phyloP scores from a whole-genome alignment of 2,888 invertebrate genomes.

The Yponomeuta cagnagella region DNA sequence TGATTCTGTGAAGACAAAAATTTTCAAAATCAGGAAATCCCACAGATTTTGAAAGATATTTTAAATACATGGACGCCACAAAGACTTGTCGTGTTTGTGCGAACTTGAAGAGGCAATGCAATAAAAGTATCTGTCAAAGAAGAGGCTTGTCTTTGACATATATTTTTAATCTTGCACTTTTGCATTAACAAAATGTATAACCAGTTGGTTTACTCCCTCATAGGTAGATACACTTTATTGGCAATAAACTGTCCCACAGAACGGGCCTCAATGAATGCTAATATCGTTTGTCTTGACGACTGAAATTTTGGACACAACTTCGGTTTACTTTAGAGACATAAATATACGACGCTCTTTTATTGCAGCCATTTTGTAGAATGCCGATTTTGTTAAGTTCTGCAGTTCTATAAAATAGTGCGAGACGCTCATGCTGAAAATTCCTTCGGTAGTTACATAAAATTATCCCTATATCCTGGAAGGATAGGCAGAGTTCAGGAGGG shows the following conservation, averaged over 20 bases:
- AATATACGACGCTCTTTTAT: not conserved
- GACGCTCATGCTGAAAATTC: too few relatives aligned
- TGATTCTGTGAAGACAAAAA: slow-evolving; percentile 17
- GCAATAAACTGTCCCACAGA: slow-evolving; percentile 26
- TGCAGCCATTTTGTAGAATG: not conserved
- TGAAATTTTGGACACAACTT: slow-evolving; percentile 9
- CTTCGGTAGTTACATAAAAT: too few relatives aligned
- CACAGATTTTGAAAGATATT: too few relatives aligned
- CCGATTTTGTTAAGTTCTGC: not conserved
- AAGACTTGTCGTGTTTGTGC: too few relatives aligned
- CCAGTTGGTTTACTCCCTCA: slow-evolving; percentile 19
- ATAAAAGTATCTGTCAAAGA: too few relatives aligned
- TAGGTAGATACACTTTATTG: slow-evolving; percentile 29
- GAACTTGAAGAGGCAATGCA: too few relatives aligned
- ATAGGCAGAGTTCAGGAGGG: too few relatives aligned
- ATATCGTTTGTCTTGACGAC: not conserved
- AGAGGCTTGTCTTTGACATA: too few relatives aligned
- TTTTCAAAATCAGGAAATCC: too few relatives aligned
- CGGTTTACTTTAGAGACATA: not conserved
- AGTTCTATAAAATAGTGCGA: not conserved
- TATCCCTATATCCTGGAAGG: too few relatives aligned
- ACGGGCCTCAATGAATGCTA: not conserved
- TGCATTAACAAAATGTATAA: too few relatives aligned
- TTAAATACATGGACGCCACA: too few relatives aligned
- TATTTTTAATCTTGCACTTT: slow-evolving; percentile 15